Base-by-base conservation (phyloP, 2,113 vertebrate genomes). In the Sula dactylatra region DNA sequence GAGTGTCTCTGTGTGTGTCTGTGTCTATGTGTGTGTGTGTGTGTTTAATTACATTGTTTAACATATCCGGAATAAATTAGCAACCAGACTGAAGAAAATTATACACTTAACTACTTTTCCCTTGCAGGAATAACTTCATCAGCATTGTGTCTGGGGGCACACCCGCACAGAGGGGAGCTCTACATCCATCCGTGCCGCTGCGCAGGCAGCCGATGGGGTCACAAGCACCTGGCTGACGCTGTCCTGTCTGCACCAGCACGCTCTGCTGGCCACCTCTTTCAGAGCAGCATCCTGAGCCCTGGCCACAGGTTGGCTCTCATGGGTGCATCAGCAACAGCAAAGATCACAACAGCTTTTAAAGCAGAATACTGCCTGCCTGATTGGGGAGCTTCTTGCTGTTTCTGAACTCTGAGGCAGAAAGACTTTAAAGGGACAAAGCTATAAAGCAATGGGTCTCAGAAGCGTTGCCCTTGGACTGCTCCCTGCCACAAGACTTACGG, bases 1-100 rank as follows among this genome's bases (percentile, higher is more conserved):
- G 72, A 16, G 7, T 45, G 44, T 45, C 44, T 45, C 16, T 34
- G 25, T 70, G 94, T 80, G 94, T 93, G 79, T 96, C 93, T 97
- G 94, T 97, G n/a, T n/a, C n/a, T n/a, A n/a, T n/a, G 4, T 40
- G 72, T 34, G 25, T 71, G 94, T 80, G 94, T 93, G 79, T 95
- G 94, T 97, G 94, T 97, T 98, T 98, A 98, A 98, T 98, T 98
- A 97, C 50, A 71, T 98, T 98, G 98, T 97, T 98, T 97, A 98
- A 98, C 97, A 98, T 95, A 97, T 73, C 14, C 34, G 69, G 97
- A 98, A 98, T 98, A 98, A 98, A 98, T 98, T 98, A 97, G 92
- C 88, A 95, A 96, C 94, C 89, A 86, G 70, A 94, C 95, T 97
- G 97, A 94, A 97, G 96, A 98, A 97, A 98, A 97, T 94, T 97